These are phyloP conservation scores for Chaetodon auriga DNA, from an alignment of 2,113 vertebrate species.

Conservation along the genomic window DNA sequence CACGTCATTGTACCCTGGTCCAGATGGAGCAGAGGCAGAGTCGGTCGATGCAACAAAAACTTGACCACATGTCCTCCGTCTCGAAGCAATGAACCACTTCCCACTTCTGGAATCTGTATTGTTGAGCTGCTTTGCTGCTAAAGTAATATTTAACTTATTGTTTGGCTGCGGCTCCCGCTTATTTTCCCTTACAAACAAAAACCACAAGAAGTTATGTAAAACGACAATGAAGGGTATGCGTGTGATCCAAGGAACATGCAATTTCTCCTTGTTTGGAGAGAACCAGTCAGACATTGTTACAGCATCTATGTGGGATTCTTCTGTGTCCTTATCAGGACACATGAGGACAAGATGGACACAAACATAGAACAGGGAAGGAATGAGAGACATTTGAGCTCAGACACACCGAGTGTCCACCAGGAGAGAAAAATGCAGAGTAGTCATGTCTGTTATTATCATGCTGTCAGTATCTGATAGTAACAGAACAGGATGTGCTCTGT, in stretches of 20 bases:
- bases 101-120: slow-evolving; percentile 39
- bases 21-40: not conserved
- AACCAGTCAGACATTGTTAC: not conserved
- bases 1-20: slow-evolving; percentile 17
- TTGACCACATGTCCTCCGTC: slow-evolving; percentile 10
- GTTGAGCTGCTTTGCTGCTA: slow-evolving; percentile 29
- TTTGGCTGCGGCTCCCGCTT: slow-evolving; percentile 18
- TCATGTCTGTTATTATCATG: slow-evolving; percentile 35
- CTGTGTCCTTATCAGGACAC: slow-evolving; percentile 61
- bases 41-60: slow-evolving; percentile 1
- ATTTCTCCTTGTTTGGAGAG: slow-evolving; percentile 59
- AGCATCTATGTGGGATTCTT: not conserved
- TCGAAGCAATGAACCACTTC: slow-evolving; percentile 2
- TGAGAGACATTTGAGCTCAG: slow-evolving; percentile 41
- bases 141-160: slow-evolving; percentile 65
- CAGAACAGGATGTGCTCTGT: slow-evolving; percentile 56
- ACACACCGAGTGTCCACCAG: not conserved
- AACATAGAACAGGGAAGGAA: slow-evolving; percentile 48
- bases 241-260: slow-evolving; percentile 27
- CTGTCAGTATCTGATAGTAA: slow-evolving; percentile 39
- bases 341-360: slow-evolving; percentile 16
- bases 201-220: slow-evolving; percentile 59
- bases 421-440: not conserved
- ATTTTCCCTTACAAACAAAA: slow-evolving; percentile 46
- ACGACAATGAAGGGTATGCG: slow-evolving; percentile 45